A percentile compares a stretch with the other conserved stretches of the same genome.
phyloP scores from a whole-genome alignment of 64 coral and sea anemone species.

The Anthopleura sola region DNA sequence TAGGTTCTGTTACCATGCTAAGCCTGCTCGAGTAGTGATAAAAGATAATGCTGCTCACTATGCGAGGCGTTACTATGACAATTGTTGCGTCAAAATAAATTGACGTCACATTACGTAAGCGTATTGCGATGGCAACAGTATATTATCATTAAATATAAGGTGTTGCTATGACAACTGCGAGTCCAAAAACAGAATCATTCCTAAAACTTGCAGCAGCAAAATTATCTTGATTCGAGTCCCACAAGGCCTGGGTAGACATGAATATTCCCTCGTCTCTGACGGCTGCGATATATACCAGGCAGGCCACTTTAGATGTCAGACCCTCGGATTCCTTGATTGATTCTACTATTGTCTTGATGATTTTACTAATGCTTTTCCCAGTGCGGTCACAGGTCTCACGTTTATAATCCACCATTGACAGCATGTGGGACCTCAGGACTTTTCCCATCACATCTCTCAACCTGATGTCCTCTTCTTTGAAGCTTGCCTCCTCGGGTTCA shows the following conservation, averaged over 20 bases:
- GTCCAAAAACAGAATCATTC: conserved; percentile 70
- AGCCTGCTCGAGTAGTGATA: too few relatives aligned
- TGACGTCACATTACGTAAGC: not conserved
- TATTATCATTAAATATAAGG: not conserved
- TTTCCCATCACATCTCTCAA: conserved; percentile 74
- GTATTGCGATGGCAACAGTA: not conserved
- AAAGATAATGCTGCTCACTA: not conserved
- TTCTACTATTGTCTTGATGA: conserved; percentile 76
- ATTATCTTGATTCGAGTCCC: conserved; percentile 88
- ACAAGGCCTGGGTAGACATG: conserved; percentile 79
- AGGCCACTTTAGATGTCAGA: conserved; percentile 68
- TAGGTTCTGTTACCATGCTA: too few relatives aligned
- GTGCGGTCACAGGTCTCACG: conserved; percentile 76
- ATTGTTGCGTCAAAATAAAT: not conserved
- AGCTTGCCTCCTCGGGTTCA: conserved; percentile 38
- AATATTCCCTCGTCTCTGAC: conserved; percentile 82
- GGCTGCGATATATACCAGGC: conserved; percentile 72
- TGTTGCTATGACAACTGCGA: conserved; percentile 63
- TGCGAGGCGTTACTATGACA: not conserved
- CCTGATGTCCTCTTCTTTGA: conserved; percentile 94
- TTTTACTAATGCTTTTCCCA: conserved; percentile 64
- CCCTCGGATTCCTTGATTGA: conserved; percentile 77
- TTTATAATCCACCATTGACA: conserved; percentile 66
- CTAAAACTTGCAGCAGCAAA: conserved; percentile 84
- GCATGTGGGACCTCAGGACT: conserved; percentile 70